Conservation (phyloP, 2,113 vertebrate species). For the Pelecanoides urinatrix region DNA sequence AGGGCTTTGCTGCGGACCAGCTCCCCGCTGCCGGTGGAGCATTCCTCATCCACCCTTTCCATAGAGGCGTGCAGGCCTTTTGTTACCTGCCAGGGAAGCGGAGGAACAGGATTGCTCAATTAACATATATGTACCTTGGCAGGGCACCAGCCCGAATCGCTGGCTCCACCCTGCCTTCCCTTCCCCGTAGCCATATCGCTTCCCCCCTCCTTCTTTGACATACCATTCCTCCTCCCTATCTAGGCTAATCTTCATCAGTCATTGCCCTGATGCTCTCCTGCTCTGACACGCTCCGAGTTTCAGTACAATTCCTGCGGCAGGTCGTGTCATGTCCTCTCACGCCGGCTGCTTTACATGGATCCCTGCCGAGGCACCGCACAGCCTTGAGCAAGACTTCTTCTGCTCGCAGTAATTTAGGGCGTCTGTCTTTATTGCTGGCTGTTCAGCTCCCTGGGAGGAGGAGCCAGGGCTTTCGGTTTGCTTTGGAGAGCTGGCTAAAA, state of each 20-base stretch:
- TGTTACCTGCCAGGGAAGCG: constrained; percentile 40
- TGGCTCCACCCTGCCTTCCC: constrained; percentile 62
- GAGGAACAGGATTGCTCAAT: constrained; percentile 65
- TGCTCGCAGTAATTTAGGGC: constrained; percentile 45
- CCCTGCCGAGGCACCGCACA: neutral
- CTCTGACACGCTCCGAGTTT: constrained; percentile 67
- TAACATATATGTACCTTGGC: constrained; percentile 70
- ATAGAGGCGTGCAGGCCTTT: neutral
- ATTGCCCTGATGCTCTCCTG: constrained; percentile 58
- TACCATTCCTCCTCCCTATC: constrained; percentile 66
- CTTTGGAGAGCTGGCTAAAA: constrained; percentile 40
- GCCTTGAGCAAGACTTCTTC: constrained; percentile 63
- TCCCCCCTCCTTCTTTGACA: constrained; percentile 49
- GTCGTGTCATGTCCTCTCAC: constrained; percentile 65
- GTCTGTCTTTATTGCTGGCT: constrained; percentile 46
- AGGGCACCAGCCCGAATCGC: constrained; percentile 40
- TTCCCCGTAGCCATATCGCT: constrained; percentile 39
- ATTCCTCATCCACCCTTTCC: neutral
- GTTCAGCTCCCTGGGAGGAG: constrained; percentile 29
- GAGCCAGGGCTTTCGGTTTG: neutral
- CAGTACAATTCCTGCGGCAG: constrained; percentile 70
- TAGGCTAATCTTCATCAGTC: constrained; percentile 69
- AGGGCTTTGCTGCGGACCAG: neutral
- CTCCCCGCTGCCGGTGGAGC: neutral
- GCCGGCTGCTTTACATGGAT: constrained; percentile 51